Conservation (phyloP, 2,888 invertebrate genomes). For the Buathra laborator region DNA sequence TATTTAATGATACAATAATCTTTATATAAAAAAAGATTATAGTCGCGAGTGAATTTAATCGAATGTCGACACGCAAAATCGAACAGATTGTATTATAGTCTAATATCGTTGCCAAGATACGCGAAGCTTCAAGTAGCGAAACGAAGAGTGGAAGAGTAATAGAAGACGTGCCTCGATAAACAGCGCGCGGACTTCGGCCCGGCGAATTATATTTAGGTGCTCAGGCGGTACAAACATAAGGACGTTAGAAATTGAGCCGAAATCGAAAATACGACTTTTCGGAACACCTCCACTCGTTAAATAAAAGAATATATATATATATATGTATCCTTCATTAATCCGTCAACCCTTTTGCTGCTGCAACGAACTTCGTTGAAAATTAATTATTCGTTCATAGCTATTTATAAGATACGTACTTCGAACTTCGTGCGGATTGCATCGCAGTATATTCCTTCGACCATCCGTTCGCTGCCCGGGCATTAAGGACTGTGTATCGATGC, state of each 20-base stretch:
- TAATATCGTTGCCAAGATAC: slow-evolving; percentile 26
- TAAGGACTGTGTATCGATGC: not conserved
- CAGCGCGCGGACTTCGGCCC: slow-evolving; percentile 39
- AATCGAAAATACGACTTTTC: slow-evolving; percentile 9
- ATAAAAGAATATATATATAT: not conserved
- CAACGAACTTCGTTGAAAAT: not conserved
- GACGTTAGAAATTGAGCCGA: slow-evolving; percentile 8
- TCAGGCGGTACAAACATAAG: slow-evolving; percentile 27
- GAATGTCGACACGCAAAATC: not conserved
- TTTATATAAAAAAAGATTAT: no score
- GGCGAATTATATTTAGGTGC: slow-evolving; percentile 64
- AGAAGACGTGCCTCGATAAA: slow-evolving; percentile 56
- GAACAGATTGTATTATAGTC: not conserved
- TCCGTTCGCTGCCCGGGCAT: slow-evolving; percentile 7
- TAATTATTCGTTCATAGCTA: not conserved
- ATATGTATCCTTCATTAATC: not conserved
- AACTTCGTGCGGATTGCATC: not conserved
- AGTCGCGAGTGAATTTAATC: no score
- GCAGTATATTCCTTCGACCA: not conserved
- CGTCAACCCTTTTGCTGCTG: not conserved
- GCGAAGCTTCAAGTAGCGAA: not conserved
- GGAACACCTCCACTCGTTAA: not conserved
- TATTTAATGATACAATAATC: no score
- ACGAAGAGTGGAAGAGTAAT: slow-evolving; percentile 21
- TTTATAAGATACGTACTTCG: not conserved